Evolutionary conservation across 92 coral and sea anemone species (phyloP).

Genomic region (Porites cylindrica): DNA sequence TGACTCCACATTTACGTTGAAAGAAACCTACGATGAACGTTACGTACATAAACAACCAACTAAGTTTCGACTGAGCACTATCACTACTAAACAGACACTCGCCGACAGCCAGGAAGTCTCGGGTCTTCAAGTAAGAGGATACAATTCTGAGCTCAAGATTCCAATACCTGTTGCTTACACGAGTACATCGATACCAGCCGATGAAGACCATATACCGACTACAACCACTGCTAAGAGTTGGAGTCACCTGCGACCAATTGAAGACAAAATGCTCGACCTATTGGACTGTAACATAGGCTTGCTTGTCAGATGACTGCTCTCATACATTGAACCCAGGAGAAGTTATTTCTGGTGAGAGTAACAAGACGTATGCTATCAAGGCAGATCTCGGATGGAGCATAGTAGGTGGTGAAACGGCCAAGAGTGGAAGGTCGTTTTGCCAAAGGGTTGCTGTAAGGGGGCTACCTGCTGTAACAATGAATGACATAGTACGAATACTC

Average conservation of each 20-base stretch:
- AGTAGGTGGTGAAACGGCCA: not conserved
- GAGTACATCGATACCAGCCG: too few relatives aligned
- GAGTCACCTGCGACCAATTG: conserved; percentile 10
- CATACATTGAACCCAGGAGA: conserved; percentile 3
- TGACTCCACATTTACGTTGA: conserved; percentile 3
- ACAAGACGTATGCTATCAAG: conserved; percentile 10
- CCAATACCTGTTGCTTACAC: too few relatives aligned
- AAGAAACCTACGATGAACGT: conserved; percentile 20
- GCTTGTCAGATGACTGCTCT: conserved; percentile 1
- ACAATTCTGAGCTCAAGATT: not conserved
- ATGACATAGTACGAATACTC: too few relatives aligned
- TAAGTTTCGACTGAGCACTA: not conserved
- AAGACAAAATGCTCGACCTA: not conserved
- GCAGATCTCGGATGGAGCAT: conserved; percentile 24
- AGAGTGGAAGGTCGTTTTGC: not conserved
- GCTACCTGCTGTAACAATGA: too few relatives aligned
- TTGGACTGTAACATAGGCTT: not conserved
- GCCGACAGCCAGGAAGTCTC: conserved; percentile 9
- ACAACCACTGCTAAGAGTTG: conserved; percentile 4
- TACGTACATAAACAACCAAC: conserved; percentile 1
- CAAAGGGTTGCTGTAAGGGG: too few relatives aligned
- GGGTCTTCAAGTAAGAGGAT: conserved; percentile 28
- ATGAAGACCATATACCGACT: not conserved
- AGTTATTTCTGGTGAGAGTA: too few relatives aligned
- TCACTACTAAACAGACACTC: conserved; percentile 4